Conservation (phyloP, 2,888 invertebrate species). For the Octonoba sinensis region DNA sequence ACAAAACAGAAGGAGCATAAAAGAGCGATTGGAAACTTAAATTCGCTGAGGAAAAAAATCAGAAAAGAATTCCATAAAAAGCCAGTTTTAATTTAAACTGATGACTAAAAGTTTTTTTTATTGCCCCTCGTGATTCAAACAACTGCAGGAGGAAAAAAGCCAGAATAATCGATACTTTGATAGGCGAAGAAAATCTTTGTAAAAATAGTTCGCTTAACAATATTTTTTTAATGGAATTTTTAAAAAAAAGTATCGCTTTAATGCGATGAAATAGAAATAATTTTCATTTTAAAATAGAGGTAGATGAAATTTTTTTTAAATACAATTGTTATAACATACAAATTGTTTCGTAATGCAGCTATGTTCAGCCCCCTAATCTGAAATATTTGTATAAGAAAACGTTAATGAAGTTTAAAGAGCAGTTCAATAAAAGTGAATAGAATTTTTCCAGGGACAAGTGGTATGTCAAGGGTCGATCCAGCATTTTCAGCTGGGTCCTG, state of each 20-base stretch:
- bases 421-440: too few relatives aligned
- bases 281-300: too few relatives aligned
- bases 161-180: too few relatives aligned
- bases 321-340: too few relatives aligned
- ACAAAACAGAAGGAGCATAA: conserved; percentile 5
- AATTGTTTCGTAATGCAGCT: too few relatives aligned
- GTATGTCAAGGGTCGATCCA: too few relatives aligned
- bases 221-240: not conserved
- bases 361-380: too few relatives aligned
- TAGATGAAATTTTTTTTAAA: too few relatives aligned
- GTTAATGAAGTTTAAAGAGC: too few relatives aligned
- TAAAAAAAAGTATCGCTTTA: not conserved
- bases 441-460: too few relatives aligned
- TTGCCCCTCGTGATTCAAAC: not conserved
- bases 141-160: not conserved
- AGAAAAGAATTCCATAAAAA: not conserved
- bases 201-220: conserved; percentile 1
- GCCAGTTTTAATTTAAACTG: conserved; percentile 6
- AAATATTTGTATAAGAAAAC: too few relatives aligned
- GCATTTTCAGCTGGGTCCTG: too few relatives aligned
- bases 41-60: conserved; percentile 18
- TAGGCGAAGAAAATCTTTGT: not conserved
- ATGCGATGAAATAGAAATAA: not conserved
- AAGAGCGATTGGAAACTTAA: conserved; percentile 37
- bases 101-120: not conserved